phyloP scores from a whole-genome alignment of 2,113 vertebrate species.

The Jaculus jaculus region DNA sequence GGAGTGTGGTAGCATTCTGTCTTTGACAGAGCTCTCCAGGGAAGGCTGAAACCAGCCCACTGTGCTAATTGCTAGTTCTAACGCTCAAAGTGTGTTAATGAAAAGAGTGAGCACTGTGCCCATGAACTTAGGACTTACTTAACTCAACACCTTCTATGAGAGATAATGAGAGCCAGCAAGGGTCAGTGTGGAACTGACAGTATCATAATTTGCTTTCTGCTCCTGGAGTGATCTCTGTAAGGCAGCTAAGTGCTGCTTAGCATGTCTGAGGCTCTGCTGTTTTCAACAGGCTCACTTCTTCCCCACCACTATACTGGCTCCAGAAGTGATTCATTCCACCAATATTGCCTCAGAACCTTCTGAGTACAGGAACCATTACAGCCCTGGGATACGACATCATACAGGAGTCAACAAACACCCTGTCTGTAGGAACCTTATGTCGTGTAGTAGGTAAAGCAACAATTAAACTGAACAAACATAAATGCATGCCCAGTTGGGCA shows the following conservation, averaged over 20 bases:
- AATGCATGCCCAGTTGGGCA: not conserved
- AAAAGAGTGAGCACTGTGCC: not conserved
- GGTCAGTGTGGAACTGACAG: not conserved
- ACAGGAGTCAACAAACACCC: not conserved
- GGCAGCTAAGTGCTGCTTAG: not conserved
- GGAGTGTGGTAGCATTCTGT: not conserved
- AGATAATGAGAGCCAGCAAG: constrained; percentile 26
- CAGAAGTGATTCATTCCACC: not conserved
- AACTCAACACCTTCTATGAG: not conserved
- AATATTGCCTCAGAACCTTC: not conserved
- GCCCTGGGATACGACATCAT: not conserved
- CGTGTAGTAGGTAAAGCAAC: not conserved
- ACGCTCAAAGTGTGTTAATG: not conserved
- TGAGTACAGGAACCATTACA: not conserved
- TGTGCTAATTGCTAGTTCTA: not conserved
- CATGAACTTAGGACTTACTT: not conserved
- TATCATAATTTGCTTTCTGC: constrained; percentile 21
- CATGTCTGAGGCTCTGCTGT: constrained; percentile 4
- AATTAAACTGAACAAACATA: not conserved
- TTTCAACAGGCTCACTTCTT: not conserved
- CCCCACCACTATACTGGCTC: not conserved
- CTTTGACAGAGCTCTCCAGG: not conserved
- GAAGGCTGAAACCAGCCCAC: not conserved
- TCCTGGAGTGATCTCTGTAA: constrained; percentile 50
- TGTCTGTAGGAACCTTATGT: not conserved